Evolutionary conservation across 2,888 invertebrate species (phyloP).

Genomic region (Atrina japonica): DNA sequence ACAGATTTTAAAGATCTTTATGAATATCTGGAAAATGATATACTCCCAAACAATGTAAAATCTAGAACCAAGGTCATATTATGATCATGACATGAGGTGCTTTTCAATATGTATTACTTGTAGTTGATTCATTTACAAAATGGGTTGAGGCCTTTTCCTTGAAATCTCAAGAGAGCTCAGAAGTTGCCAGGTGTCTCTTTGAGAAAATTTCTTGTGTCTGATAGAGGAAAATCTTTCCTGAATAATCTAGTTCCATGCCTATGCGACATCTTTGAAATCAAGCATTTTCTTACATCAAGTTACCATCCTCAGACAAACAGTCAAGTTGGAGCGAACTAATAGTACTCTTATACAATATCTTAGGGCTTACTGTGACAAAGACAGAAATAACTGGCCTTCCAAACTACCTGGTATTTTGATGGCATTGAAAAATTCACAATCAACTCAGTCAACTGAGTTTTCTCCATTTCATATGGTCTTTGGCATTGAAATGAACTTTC

Average conservation of each 20-base stretch:
- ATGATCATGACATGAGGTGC: conserved; percentile 28
- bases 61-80: not conserved
- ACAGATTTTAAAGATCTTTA: conserved; percentile 9
- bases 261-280: conserved; percentile 42
- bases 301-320: conserved; percentile 45
- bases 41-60: not conserved
- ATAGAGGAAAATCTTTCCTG: conserved; percentile 43
- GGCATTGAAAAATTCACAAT: conserved; percentile 39
- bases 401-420: conserved; percentile 44
- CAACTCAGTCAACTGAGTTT: conserved; percentile 30
- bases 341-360: conserved; percentile 36
- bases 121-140: conserved; percentile 47
- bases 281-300: conserved; percentile 34
- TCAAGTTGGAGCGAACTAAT: conserved; percentile 42
- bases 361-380: conserved; percentile 39
- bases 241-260: conserved; percentile 36
- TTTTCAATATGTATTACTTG: conserved; percentile 45
- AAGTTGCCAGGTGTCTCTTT: conserved; percentile 38
- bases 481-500: conserved; percentile 38
- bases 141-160: conserved; percentile 53
- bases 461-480: conserved; percentile 37
- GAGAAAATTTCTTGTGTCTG: conserved; percentile 37
- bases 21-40: not conserved
- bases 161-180: conserved; percentile 35
- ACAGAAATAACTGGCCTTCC: conserved; percentile 45